Percentiles rank a stretch among this genome's conserved stretches.
Evolutionary conservation across 1,140 invertebrate genomes (phyloP).

Genomic region (Leptonema lineaticorne): DNA sequence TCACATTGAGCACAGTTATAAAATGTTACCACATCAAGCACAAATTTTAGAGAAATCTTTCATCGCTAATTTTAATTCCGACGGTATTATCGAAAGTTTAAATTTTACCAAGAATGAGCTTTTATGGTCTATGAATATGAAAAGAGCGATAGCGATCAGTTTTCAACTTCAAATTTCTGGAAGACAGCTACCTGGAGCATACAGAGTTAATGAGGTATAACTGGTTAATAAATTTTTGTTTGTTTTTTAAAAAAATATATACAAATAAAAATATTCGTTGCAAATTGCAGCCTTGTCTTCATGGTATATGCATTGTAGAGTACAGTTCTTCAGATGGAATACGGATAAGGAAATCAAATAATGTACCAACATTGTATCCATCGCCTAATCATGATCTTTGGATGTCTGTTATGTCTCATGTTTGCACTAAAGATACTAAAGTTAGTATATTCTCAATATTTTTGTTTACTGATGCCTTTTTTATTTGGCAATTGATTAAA

Average conservation of each 20-base stretch:
- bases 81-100: background rate
- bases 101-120: slow-evolving; percentile 48
- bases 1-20: slow-evolving; percentile 1
- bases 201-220: slow-evolving; percentile 54
- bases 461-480: background rate
- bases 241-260: background rate
- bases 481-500: background rate
- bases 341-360: slow-evolving; percentile 30
- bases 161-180: slow-evolving; percentile 58
- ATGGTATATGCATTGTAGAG: slow-evolving; percentile 35
- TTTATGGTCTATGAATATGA: slow-evolving; percentile 68
- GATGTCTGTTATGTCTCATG: slow-evolving; percentile 37
- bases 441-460: slow-evolving; percentile 2
- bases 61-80: background rate
- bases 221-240: background rate
- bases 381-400: slow-evolving; percentile 32
- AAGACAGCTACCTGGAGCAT: slow-evolving; percentile 51
- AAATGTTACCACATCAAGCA: background rate
- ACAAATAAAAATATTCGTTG: background rate
- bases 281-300: slow-evolving; percentile 38
- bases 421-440: slow-evolving; percentile 40
- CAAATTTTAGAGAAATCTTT: slow-evolving; percentile 5
- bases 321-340: slow-evolving; percentile 33
- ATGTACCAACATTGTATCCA: slow-evolving; percentile 31
- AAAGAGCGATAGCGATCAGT: slow-evolving; percentile 63